Percentiles rank a stretch among this genome's conserved stretches.
Evolutionary conservation across 2,797 vertebrate species (phyloP).

Genomic region (Halcyon badia): DNA sequence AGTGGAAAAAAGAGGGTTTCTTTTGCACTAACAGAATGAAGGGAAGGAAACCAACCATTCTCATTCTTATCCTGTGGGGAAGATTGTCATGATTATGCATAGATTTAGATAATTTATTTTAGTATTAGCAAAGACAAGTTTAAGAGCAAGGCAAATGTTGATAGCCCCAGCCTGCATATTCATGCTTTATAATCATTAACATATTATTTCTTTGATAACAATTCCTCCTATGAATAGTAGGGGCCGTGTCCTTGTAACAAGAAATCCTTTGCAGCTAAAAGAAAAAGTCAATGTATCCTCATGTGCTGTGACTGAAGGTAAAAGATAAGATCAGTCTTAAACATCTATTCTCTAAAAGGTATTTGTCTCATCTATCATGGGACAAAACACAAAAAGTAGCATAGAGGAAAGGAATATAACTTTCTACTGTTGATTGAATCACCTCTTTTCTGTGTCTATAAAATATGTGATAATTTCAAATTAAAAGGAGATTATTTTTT

Average conservation of each 20-base stretch:
- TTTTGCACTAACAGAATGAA: constrained; percentile 27
- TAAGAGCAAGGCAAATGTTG: background rate
- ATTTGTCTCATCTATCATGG: background rate
- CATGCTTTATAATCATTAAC: background rate
- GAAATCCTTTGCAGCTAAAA: constrained; percentile 5
- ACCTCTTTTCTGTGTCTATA: background rate
- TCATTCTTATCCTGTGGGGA: constrained; percentile 24
- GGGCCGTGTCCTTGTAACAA: background rate
- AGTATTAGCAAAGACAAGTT: constrained; percentile 37
- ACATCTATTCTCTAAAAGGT: background rate
- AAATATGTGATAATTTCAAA: background rate
- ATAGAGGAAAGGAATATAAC: background rate
- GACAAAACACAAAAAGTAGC: background rate
- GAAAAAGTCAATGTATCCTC: background rate
- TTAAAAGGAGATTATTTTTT: background rate
- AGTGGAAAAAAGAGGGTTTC: background rate
- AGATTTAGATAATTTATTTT: constrained; percentile 9
- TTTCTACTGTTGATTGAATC: background rate
- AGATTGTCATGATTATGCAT: constrained; percentile 42
- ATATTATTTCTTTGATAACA: background rate
- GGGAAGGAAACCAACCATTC: constrained; percentile 11
- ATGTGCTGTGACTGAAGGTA: background rate
- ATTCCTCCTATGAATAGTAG: background rate
- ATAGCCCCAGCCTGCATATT: background rate
- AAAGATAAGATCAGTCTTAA: background rate